Conservation (phyloP, 2,797 vertebrate species). For the Chromobotia macracanthus region DNA sequence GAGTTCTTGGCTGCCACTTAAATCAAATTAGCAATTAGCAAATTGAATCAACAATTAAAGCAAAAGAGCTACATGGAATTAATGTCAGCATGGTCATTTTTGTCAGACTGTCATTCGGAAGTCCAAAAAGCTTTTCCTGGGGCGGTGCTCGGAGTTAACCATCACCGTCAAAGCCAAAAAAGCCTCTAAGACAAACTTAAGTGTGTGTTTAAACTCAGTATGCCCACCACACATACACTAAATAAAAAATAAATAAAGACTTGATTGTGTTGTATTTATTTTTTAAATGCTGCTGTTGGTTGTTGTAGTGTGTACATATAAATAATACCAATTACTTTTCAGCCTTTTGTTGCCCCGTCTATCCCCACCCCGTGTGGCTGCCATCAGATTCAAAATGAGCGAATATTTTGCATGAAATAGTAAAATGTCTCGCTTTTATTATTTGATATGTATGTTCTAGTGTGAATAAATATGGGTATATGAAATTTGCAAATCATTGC, state of each 20-base stretch:
- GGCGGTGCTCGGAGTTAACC: conserved; percentile 63
- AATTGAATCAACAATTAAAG: conserved; percentile 87
- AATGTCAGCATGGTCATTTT: conserved; percentile 80
- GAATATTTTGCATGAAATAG: too few species aligned
- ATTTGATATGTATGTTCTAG: too few species aligned
- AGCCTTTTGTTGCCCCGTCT: too few species aligned
- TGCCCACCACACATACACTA: conserved; percentile 59
- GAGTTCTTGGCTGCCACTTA: conserved; percentile 83
- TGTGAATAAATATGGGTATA: too few species aligned
- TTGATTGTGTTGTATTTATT: conserved; percentile 76
- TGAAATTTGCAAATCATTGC: too few species aligned
- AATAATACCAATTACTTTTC: too few species aligned
- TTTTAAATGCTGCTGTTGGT: conserved; percentile 81
- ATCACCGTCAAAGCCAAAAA: conserved; percentile 38
- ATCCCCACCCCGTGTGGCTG: too few species aligned
- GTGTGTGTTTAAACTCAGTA: conserved; percentile 15
- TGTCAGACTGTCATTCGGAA: conserved; percentile 72
- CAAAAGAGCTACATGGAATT: conserved; percentile 85
- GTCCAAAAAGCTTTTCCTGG: conserved; percentile 69
- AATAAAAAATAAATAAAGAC: too few species aligned
- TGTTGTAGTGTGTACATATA: conserved; percentile 74
- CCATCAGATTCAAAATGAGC: too few species aligned
- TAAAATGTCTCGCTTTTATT: too few species aligned
- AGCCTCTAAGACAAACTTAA: conserved; percentile 13
- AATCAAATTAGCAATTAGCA: conserved; percentile 89